Base-by-base conservation (phyloP, 2,888 invertebrate species). In the Tetragonisca angustula region DNA sequence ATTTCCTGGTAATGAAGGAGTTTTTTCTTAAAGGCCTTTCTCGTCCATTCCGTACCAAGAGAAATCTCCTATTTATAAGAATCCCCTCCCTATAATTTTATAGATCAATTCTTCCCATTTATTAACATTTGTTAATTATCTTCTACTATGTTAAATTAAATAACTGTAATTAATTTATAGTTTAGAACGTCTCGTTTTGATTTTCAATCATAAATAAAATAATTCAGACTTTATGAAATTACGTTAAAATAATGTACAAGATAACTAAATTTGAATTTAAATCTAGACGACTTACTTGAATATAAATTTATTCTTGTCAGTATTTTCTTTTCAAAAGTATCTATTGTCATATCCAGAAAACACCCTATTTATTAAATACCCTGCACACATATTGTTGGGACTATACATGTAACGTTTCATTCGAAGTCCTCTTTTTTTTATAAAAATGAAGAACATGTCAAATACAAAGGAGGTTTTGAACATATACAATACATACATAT, bases 351-450 rank as follows among this genome's bases (percentile, higher is more conserved):
- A 5, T 61, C 81, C 82, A 83, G 75, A 68, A 81, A 83, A 83
- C 71, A 62, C 71, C 11, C 67, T 81, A 83, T 81, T 83, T 72
- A 83, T 83, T 75, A 81, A 83, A 83, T 71, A 83, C 49, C 61
- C 65, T 75, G 82, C 32, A 61, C 52, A 50, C 50, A 50, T 27
- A 74, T 56, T 56, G 64, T 56, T 24, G 50, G 50, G 9, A 68
- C 15, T 75, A 76, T 43, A 61, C 43, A 43, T 43, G 43, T 36
- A 54, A 68, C 21, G 68, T 52, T 24, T 75, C 56, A 13, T 24
- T 69, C 50, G 4, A 74, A 62, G 50, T 54, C 19, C n/a, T 24
- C 36, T 76, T 52, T 71, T 70, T 65, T 27, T 78, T 71, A 71
- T 75, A 71, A 81, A 83, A 81, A 81, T 27, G 59, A 80, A 81